A percentile compares a stretch with the other conserved stretches of the same genome.
phyloP scores from a whole-genome alignment of 2,797 vertebrate species.

The Myripristis murdjan region DNA sequence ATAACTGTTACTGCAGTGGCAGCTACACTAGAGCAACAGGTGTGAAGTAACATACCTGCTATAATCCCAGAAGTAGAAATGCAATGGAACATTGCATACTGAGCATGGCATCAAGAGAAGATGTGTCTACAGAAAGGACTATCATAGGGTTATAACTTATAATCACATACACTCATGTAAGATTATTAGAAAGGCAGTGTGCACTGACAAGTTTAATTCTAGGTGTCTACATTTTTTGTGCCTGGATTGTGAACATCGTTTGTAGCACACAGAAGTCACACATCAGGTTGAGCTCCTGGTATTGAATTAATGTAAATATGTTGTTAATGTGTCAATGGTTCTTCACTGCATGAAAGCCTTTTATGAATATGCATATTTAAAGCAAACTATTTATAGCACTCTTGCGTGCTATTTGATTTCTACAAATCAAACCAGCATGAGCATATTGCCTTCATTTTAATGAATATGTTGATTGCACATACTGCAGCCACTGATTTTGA shows the following conservation, averaged over 20 bases:
- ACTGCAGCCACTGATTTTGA: neutral
- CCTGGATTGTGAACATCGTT: constrained; percentile 28
- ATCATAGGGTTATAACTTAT: neutral
- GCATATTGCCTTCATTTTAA: neutral
- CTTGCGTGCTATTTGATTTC: constrained; percentile 29
- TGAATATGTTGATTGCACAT: constrained; percentile 1
- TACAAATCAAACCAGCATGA: constrained; percentile 15
- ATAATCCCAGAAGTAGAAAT: constrained; percentile 1
- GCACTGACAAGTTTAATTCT: constrained; percentile 13
- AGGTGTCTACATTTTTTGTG: neutral
- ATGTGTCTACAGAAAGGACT: neutral
- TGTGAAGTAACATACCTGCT: neutral
- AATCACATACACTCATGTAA: neutral
- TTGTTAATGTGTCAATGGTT: constrained; percentile 27
- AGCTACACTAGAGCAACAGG: neutral
- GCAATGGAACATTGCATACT: neutral
- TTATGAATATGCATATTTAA: constrained; percentile 51
- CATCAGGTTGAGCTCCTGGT: neutral
- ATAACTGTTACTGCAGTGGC: neutral
- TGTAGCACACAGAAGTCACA: constrained; percentile 10
- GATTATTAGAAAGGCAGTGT: neutral
- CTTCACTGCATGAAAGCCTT: constrained; percentile 29
- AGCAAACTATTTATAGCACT: constrained; percentile 35
- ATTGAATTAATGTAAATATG: constrained; percentile 43
- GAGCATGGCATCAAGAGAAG: neutral